Percentiles rank a stretch among this genome's conserved stretches.
Conservation (phyloP, 2,888 invertebrate species). For the Ennomos erosarius region DNA sequence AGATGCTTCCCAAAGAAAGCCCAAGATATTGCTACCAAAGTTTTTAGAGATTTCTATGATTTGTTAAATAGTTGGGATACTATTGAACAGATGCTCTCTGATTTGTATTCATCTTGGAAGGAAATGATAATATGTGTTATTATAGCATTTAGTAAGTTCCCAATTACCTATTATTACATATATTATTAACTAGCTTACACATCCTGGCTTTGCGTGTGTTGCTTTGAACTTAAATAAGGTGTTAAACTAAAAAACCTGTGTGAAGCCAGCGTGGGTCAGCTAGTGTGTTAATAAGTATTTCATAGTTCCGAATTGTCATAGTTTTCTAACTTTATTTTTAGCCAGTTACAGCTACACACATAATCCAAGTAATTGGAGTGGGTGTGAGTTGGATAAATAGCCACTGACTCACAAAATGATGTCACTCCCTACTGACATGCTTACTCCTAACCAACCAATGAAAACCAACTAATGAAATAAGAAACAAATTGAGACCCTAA, state of each 20-base stretch:
- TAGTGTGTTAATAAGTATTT: no score
- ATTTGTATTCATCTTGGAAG: conserved; percentile 95
- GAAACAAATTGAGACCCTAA: conserved; percentile 11
- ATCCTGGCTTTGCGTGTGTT: no score
- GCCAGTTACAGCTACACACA: conserved; percentile 9
- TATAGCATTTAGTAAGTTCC: conserved; percentile 92
- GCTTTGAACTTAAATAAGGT: no score
- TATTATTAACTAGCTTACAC: no score
- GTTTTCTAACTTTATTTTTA: conserved; percentile 7
- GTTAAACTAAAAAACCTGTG: no score
- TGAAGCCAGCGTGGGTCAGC: no score
- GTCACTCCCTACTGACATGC: conserved; percentile 31
- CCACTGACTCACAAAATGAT: conserved; percentile 38
- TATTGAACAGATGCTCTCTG: conserved; percentile 94
- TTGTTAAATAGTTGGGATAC: conserved; percentile 95
- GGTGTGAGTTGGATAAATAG: conserved; percentile 33
- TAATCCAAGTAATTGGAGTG: conserved; percentile 29
- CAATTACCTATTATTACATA: no score
- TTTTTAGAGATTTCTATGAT: conserved; percentile 90
- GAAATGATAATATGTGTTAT: conserved; percentile 93
- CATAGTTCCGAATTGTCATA: neutral
- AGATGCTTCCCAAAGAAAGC: conserved; percentile 93
- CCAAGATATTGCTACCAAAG: conserved; percentile 86
- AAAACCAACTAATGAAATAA: conserved; percentile 10
- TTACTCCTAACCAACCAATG: conserved; percentile 4